A percentile compares a stretch with the other conserved stretches of the same genome.
phyloP scores from a whole-genome alignment of 1,140 invertebrate species.

The Maconellicoccus hirsutus region DNA sequence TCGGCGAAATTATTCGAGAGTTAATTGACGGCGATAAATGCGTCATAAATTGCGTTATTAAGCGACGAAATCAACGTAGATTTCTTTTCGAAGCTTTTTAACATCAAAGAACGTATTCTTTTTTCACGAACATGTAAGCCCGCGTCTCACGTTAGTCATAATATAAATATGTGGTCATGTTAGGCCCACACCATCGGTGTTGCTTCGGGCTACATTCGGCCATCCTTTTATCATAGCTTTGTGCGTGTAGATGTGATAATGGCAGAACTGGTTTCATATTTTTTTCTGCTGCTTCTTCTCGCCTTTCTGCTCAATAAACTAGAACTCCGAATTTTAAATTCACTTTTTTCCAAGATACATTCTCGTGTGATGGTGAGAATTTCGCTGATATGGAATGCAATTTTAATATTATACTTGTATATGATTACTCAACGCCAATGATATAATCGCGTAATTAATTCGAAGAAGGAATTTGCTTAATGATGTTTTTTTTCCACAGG shows the following conservation, averaged over 20 bases:
- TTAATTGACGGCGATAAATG: no score
- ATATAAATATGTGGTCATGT: not conserved
- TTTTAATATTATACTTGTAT: no score
- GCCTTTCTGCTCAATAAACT: not conserved
- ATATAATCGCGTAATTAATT: no score
- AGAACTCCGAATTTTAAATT: not conserved
- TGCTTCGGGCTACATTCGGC: not conserved
- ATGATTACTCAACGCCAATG: no score
- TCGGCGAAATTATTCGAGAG: no score
- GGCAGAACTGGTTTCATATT: conserved; percentile 6
- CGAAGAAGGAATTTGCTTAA: no score
- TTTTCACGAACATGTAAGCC: not conserved
- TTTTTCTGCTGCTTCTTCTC: not conserved
- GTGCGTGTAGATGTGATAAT: not conserved
- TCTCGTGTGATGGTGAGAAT: not conserved
- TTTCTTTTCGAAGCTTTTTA: not conserved
- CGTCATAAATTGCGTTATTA: no score
- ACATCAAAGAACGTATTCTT: not conserved
- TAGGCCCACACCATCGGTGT: not conserved
- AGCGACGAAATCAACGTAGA: no score
- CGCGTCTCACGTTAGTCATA: conserved; percentile 15
- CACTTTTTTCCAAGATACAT: not conserved
- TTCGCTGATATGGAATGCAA: no score
- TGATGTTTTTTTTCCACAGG: conserved; percentile 47
- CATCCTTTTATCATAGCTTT: not conserved